Base-by-base conservation (phyloP, 1,140 invertebrate species). In the Caenorhabditis tropicalis region DNA sequence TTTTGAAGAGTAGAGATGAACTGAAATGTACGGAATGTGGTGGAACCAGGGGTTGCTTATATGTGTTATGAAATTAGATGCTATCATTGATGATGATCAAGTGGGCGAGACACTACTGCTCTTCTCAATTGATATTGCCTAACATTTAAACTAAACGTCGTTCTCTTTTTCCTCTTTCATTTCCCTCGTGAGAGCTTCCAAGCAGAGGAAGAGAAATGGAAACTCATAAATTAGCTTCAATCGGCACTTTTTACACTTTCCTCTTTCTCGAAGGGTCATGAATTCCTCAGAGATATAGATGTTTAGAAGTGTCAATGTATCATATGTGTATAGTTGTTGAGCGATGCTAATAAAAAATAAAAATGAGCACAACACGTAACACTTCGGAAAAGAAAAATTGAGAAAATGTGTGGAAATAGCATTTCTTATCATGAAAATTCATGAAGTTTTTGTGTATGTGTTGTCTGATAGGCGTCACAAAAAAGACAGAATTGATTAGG, bases 21-120 rank as follows among this genome's bases (percentile, higher is more conserved):
- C 24, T 12, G 21, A 4, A 27, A 24, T 10, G 9, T 29, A 27
- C 10, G 7, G 2, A 9, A 7, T 9, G 24, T 1, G 21, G 53
- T 12, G 29, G 48, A 51, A 51, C 19, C 6, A 19, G 48, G 36
- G 7, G 2, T 39, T 31, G 27, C 65, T 74, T 74, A 43, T 74
- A 74, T 74, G 33, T 74, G 65, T 74, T 74, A 74, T 74, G 65
- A 74, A 74, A 74, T 74, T 74, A 74, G 65, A 74, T 33, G 27
- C 65, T 19, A 74, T 74, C 65, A 74, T 56, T 46, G 10, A 46
- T 46, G 6, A 16, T 51, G 15, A n/a, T 51, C 2, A 21, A 15
- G 9, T 74, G 65, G n/a, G 65, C 9, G 65, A 74, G 21, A 9
- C 9, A 65, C 58, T 36, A 36, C 33, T 19, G n/a, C n/a, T n/a